Evolutionary conservation across 2,888 invertebrate genomes (phyloP).

Genomic region (Cyclophora punctaria): DNA sequence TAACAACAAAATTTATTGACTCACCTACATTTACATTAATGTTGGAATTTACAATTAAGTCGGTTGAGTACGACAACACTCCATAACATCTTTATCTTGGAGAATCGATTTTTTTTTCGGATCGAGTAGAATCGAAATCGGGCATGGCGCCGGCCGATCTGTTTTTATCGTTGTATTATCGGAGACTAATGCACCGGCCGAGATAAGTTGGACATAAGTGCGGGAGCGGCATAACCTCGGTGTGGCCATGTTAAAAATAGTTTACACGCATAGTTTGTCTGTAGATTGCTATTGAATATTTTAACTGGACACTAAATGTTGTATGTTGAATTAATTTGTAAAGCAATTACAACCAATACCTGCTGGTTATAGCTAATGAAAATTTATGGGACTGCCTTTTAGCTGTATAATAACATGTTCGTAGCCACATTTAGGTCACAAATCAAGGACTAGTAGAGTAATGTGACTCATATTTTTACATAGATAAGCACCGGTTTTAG

Average conservation of each 20-base stretch:
- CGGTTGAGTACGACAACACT: slow-evolving; percentile 48
- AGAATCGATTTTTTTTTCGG: slow-evolving; percentile 64
- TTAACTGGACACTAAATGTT: slow-evolving; percentile 3
- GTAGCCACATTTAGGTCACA: no score
- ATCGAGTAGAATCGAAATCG: slow-evolving; percentile 67
- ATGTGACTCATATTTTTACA: no score
- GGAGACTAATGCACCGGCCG: slow-evolving; percentile 70
- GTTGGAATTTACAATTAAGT: slow-evolving; percentile 65
- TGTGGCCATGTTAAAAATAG: slow-evolving; percentile 74
- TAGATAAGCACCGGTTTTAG: no score
- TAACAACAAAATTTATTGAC: slow-evolving; percentile 39
- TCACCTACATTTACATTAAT: slow-evolving; percentile 40
- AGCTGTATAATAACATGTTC: no score
- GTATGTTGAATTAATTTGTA: not conserved
- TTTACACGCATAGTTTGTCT: slow-evolving; percentile 68
- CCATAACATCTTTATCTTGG: slow-evolving; percentile 67
- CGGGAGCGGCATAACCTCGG: slow-evolving; percentile 68
- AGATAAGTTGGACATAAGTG: slow-evolving; percentile 68
- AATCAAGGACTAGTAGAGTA: no score
- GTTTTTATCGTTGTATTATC: slow-evolving; percentile 69
- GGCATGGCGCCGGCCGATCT: slow-evolving; percentile 70
- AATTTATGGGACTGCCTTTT: no score
- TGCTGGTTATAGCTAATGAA: no score
- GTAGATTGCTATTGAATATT: slow-evolving; percentile 28
- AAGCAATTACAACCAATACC: no score